A percentile compares a stretch with the other conserved stretches of the same genome.
Conservation (phyloP, 1,140 invertebrate genomes). For the Manduca sexta region DNA sequence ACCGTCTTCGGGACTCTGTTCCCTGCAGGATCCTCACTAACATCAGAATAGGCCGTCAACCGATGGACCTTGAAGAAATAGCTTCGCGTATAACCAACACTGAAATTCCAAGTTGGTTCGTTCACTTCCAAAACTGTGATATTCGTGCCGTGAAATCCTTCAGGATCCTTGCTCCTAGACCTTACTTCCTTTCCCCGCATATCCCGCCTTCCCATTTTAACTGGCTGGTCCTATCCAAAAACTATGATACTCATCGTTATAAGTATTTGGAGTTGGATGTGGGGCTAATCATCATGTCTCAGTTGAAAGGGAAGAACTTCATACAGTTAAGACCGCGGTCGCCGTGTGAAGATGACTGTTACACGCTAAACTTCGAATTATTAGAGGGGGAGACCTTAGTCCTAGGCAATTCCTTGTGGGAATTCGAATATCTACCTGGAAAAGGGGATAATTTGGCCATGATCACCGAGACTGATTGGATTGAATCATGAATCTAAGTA, state of each 20-base stretch:
- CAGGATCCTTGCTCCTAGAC: slow-evolving; percentile 80
- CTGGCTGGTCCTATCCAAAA: slow-evolving; percentile 86
- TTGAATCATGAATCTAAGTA: slow-evolving; percentile 61
- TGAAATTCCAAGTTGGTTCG: slow-evolving; percentile 83
- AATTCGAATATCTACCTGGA: slow-evolving; percentile 83
- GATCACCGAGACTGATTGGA: slow-evolving; percentile 84
- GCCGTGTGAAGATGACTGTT: slow-evolving; percentile 81
- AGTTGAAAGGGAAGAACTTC: slow-evolving; percentile 80
- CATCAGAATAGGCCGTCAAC: slow-evolving; percentile 74
- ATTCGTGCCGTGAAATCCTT: slow-evolving; percentile 83
- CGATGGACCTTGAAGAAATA: slow-evolving; percentile 79
- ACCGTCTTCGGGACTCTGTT: slow-evolving; percentile 76
- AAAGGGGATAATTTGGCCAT: slow-evolving; percentile 83
- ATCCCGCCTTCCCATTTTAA: slow-evolving; percentile 85
- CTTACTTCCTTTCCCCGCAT: slow-evolving; percentile 83
- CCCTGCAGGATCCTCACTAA: slow-evolving; percentile 83
- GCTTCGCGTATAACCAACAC: slow-evolving; percentile 78
- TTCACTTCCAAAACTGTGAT: slow-evolving; percentile 91
- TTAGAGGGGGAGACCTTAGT: slow-evolving; percentile 82
- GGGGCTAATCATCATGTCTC: slow-evolving; percentile 81
- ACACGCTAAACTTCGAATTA: slow-evolving; percentile 77
- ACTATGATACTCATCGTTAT: slow-evolving; percentile 82
- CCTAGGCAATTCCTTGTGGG: slow-evolving; percentile 83
- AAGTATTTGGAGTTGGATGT: slow-evolving; percentile 82
- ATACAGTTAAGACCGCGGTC: slow-evolving; percentile 79